Evolutionary conservation across 1,140 invertebrate genomes (phyloP).

Genomic region (Lasaia peninsularis): DNA sequence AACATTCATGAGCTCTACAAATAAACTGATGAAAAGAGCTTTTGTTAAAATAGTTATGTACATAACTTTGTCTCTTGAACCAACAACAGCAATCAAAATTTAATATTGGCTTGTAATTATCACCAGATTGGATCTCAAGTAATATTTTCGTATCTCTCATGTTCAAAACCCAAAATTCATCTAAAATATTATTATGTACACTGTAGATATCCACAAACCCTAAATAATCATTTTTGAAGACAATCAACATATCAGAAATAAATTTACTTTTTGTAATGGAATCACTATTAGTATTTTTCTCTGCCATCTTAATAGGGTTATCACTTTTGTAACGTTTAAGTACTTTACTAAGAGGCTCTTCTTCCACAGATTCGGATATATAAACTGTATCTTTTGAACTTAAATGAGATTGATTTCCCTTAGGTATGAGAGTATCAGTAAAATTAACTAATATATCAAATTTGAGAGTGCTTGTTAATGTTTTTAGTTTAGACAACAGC

Average conservation of each 20-base stretch:
- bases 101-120: neutral
- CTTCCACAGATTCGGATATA: no score
- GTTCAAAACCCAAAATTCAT: neutral
- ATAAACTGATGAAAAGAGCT: neutral
- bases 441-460: neutral
- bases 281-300: neutral
- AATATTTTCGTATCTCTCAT: neutral
- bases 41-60: neutral
- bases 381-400: no score
- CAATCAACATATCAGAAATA: neutral
- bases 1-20: neutral
- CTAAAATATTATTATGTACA: neutral
- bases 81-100: conserved; percentile 10
- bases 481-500: conserved; percentile 11
- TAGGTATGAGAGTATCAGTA: no score
- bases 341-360: no score
- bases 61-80: neutral
- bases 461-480: neutral
- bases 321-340: no score
- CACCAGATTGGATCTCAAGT: neutral
- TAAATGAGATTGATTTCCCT: neutral
- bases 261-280: neutral
- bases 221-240: neutral
- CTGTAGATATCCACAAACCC: neutral
- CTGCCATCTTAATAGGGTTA: neutral